phyloP scores from a whole-genome alignment of 2,888 invertebrate species.

The Diabrotica balteata region DNA sequence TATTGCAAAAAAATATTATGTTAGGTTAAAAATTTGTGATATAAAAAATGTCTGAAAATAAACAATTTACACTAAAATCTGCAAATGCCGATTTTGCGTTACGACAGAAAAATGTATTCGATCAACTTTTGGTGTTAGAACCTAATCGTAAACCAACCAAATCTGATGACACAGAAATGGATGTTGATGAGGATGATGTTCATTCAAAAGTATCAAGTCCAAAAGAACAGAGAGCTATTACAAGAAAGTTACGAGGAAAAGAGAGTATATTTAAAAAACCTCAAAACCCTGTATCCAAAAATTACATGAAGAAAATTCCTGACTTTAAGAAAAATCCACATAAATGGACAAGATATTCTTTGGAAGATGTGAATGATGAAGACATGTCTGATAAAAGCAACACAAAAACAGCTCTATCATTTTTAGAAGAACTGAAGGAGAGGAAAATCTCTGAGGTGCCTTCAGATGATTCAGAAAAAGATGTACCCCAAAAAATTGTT shows the following conservation, averaged over 20 bases:
- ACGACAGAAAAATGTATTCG: slow-evolving; percentile 75
- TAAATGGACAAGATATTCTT: slow-evolving; percentile 81
- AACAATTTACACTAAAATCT: slow-evolving; percentile 39
- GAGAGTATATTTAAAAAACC: slow-evolving; percentile 84
- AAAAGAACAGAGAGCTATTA: slow-evolving; percentile 60
- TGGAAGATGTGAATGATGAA: slow-evolving; percentile 76
- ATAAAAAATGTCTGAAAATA: slow-evolving; percentile 16
- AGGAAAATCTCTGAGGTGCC: slow-evolving; percentile 37
- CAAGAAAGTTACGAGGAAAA: slow-evolving; percentile 70
- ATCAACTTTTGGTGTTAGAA: slow-evolving; percentile 68
- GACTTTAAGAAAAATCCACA: slow-evolving; percentile 76
- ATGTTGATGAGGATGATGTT: slow-evolving; percentile 29
- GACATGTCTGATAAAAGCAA: slow-evolving; percentile 84
- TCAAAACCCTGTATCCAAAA: slow-evolving; percentile 66
- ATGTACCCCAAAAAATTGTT: slow-evolving; percentile 49
- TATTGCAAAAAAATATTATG: no score
- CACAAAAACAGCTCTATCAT: slow-evolving; percentile 78
- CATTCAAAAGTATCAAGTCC: slow-evolving; percentile 10
- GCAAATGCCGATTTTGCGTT: slow-evolving; percentile 59
- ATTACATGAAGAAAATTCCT: slow-evolving; percentile 59
- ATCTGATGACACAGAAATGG: slow-evolving; percentile 34
- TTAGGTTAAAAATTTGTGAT: not conserved
- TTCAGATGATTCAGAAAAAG: slow-evolving; percentile 38
- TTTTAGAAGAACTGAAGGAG: slow-evolving; percentile 72
- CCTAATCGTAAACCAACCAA: slow-evolving; percentile 44